Evolutionary conservation across 1,140 invertebrate species (phyloP), one percentile per base, ranked within the genome.

Genomic region (Amphibalanus amphitrite): DNA sequence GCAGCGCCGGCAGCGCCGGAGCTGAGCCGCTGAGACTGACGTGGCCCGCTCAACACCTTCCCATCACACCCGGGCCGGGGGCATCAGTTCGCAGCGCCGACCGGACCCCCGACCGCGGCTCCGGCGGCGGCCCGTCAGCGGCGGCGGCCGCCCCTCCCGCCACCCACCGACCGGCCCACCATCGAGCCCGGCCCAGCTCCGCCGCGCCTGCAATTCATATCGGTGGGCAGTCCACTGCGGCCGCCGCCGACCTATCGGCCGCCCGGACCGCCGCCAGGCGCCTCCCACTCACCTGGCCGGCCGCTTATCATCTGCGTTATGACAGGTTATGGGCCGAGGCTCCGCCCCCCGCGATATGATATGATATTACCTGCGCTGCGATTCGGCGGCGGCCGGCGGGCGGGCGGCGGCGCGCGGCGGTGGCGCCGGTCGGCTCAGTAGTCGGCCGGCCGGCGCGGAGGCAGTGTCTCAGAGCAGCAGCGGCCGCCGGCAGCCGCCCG

Each of bases 301-400:
- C 47, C 47, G 47, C 47, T 59, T 59, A 59, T 59, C 47, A 59
- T 59, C 10, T 20, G 13, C 47, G 47, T 59, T 59, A 59, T 59
- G 47, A 59, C 47, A 59, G 47, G 6, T 59, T 59, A 59, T 59
- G 47, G 13, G 17, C 10, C 47, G 10, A 59, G 47, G 47, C 47
- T 59, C 47, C 47, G 47, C 47, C 47, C 17, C 47, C 47, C 20
- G 47, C 47, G 47, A 59, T 59, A 59, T 59, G 47, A 59, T 59
- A 59, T 59, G 47, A 59, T 59, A 59, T 59, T 59, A 59, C 47
- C 47, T 59, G 47, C 47, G 47, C 47, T 59, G 47, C 47, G 47
- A 59, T 59, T 59, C 47, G 47, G 47, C 47, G 47, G 20, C 13
- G 47, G 20, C 13, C 47, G 47, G 13, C 47, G 13, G 47, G 13